Evolutionary conservation across 2,797 vertebrate genomes (phyloP).

Genomic region (Liparis tanakae): DNA sequence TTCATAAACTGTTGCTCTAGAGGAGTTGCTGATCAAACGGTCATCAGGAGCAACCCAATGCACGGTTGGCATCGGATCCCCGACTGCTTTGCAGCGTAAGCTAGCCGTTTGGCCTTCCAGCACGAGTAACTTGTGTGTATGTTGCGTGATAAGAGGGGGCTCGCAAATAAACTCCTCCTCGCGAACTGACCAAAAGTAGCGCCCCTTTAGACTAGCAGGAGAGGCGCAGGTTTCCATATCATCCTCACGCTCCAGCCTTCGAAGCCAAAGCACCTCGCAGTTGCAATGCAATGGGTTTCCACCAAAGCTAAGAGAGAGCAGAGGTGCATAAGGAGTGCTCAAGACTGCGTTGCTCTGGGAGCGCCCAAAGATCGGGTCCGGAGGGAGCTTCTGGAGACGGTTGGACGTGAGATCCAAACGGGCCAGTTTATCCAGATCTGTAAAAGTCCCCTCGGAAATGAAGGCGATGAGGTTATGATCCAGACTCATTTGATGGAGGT

Average conservation of each 20-base stretch:
- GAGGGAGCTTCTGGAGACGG: conserved; percentile 96
- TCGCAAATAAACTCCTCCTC: conserved; percentile 98
- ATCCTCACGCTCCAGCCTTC: conserved; percentile 92
- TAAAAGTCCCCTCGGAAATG: conserved; percentile 94
- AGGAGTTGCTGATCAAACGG: conserved; percentile 93
- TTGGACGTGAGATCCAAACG: conserved; percentile 97
- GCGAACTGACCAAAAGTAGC: conserved; percentile 96
- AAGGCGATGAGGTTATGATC: conserved; percentile 95
- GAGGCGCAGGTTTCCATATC: conserved; percentile 99
- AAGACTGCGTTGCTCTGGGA: conserved; percentile 87
- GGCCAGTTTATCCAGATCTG: conserved; percentile 95
- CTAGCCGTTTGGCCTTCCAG: conserved; percentile 96
- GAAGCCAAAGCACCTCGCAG: conserved; percentile 95
- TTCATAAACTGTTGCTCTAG: conserved; percentile 90
- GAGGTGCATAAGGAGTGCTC: conserved; percentile 89
- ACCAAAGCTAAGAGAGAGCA: conserved; percentile 94
- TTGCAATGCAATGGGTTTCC: conserved; percentile 98
- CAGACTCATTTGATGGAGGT: conserved; percentile 96
- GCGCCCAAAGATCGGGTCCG: conserved; percentile 94
- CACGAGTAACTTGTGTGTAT: conserved; percentile 94
- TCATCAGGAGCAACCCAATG: conserved; percentile 98
- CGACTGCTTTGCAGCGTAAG: conserved; percentile 95
- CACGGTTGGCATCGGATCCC: conserved; percentile 93
- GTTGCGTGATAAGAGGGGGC: conserved; percentile 95
- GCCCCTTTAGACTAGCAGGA: conserved; percentile 91